Evolutionary conservation across 2,113 vertebrate species (phyloP), one percentile per base, ranked within the genome.

Genomic region (Melanerpes aurifrons): DNA sequence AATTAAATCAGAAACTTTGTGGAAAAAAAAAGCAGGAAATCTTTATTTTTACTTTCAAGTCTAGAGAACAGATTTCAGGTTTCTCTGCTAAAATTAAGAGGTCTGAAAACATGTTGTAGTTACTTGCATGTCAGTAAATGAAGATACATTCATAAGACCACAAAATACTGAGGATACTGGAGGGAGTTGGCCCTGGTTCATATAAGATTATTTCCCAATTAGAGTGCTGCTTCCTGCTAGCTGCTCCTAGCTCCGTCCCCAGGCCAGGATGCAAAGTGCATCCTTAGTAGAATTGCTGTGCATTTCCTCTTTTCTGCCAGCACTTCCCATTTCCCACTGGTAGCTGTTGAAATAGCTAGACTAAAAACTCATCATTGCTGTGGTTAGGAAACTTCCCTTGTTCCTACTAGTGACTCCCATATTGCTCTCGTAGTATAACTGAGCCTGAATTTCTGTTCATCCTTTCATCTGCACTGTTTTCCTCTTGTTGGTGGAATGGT

Each of bases 381-480:
- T 82, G 61, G 58, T 87, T 70, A 58, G 82, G 75, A 83, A 86
- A 40, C 12, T 40, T 40, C 40, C 20, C 74, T 59, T 72, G 32
- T 40, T 92, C 62, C 59, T 89, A 14, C 28, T n/a, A 6, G 25
- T 71, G 80, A 69, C 54, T 18, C 48, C n/a, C 6, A 1, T 61
- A 40, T 19, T 92, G 32, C 74, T 81, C 9, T 58, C 64, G 5
- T 1, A 43, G 59, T 50, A 63, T 37, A 74, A 71, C 1, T 15
- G 81, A 77, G 24, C 63, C 59, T 73, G 0, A 89, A 50, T 94
- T 94, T 84, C 75, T 83, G 45, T 9, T 76, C 92, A 19, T 64
- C 32, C 89, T 93, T 95, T 96, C 90, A 76, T 85, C 74, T 96
- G 61, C 37, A 22, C 29, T 13, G 29, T 94, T 94, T 94, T 90